phyloP scores from a whole-genome alignment of 2,888 invertebrate genomes.

The Cryptocephalus moraei region DNA sequence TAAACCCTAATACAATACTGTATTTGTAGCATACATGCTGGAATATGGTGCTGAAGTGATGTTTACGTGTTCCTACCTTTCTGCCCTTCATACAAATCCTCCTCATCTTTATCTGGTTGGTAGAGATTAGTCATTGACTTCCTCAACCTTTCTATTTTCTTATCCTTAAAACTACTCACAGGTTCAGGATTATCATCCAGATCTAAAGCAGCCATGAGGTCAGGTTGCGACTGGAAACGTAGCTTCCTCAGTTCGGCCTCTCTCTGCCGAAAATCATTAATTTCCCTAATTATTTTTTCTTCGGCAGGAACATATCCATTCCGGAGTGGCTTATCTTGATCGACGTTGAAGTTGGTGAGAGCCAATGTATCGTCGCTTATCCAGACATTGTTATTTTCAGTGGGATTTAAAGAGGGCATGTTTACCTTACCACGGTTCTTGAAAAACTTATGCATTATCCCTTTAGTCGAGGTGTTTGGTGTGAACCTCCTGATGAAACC shows the following conservation, averaged over 20 bases:
- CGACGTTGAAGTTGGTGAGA: conserved; percentile 33
- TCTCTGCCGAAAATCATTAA: conserved; percentile 70
- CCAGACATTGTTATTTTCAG: conserved; percentile 18
- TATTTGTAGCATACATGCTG: no score
- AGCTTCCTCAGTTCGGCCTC: conserved; percentile 46
- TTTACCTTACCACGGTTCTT: conserved; percentile 66
- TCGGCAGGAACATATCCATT: conserved; percentile 79
- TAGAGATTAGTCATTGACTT: conserved; percentile 22
- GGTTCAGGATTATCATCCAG: conserved; percentile 23
- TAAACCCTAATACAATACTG: no score
- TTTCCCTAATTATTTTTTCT: conserved; percentile 65
- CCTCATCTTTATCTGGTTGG: conserved; percentile 8
- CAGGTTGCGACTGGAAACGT: conserved; percentile 53
- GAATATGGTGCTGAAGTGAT: no score
- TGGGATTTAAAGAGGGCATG: conserved; percentile 25
- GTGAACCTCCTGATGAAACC: conserved; percentile 51
- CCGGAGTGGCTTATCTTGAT: conserved; percentile 48
- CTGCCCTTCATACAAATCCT: no score
- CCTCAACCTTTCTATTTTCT: conserved; percentile 13
- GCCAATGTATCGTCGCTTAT: conserved; percentile 20
- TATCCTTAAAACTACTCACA: conserved; percentile 5
- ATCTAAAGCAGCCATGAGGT: conserved; percentile 51
- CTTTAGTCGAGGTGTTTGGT: conserved; percentile 46
- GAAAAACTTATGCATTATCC: conserved; percentile 78
- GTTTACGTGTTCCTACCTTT: no score